Evolutionary conservation across 2,888 invertebrate species (phyloP).

Genomic region (Aporophyla lueneburgensis): DNA sequence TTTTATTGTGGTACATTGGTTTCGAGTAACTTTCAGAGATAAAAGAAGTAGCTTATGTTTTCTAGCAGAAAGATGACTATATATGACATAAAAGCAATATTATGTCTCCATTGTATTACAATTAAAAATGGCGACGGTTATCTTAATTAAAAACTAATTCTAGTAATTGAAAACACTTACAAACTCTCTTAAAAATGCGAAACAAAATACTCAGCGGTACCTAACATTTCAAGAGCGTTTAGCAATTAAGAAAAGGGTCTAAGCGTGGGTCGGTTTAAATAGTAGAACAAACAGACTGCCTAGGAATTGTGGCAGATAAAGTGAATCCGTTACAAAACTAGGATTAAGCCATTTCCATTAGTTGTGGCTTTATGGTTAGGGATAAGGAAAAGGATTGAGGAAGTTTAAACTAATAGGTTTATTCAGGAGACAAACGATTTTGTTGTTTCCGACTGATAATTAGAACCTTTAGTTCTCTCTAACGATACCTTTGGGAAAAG

Average conservation of each 20-base stretch:
- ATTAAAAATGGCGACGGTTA: constrained; percentile 1
- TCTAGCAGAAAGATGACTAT: not conserved
- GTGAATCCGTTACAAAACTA: constrained; percentile 35
- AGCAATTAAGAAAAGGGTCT: constrained; percentile 40
- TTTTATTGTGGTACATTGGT: not conserved
- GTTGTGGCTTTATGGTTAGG: constrained; percentile 42
- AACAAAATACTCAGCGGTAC: not conserved
- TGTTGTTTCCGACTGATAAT: constrained; percentile 2
- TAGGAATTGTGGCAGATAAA: constrained; percentile 40
- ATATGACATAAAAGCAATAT: not conserved
- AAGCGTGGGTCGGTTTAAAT: constrained; percentile 25
- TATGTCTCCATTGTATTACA: not conserved
- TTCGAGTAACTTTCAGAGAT: not conserved
- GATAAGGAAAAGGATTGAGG: constrained; percentile 40
- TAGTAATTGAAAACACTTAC: constrained; percentile 5
- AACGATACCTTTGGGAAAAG: not conserved
- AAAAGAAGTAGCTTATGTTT: not conserved
- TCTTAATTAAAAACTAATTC: not conserved
- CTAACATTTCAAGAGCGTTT: constrained; percentile 15
- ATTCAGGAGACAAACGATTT: constrained; percentile 44
- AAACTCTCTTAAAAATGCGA: not conserved
- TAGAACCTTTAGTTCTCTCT: not conserved
- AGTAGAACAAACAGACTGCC: constrained; percentile 28
- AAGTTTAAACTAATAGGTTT: constrained; percentile 38
- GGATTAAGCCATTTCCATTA: constrained; percentile 50